Percentiles rank a stretch among this genome's conserved stretches.
These are phyloP conservation scores for Tachuris rubrigastra DNA, from an alignment of 2,113 vertebrate species.

Conservation along the genomic window DNA sequence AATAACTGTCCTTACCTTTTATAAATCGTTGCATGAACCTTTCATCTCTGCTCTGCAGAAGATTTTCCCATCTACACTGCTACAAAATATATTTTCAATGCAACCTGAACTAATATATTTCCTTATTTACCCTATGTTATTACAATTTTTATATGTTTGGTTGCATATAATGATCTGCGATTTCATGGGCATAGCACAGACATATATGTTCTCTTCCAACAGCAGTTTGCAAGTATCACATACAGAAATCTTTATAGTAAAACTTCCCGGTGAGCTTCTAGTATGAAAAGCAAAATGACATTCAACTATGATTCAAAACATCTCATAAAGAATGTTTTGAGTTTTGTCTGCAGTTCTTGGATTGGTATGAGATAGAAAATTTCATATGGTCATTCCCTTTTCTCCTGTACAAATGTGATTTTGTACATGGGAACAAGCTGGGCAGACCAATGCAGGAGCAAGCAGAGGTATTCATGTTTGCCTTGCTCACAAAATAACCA, in stretches of 20 bases:
- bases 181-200: background rate
- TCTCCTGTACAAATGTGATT: rapidly evolving
- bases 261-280: background rate
- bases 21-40: background rate
- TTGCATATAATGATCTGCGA: background rate
- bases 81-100: background rate
- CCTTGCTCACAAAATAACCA: background rate
- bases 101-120: background rate
- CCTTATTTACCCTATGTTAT: background rate
- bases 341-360: background rate
- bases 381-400: background rate
- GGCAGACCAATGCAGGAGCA: background rate
- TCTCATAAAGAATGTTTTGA: background rate
- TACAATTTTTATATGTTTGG: background rate
- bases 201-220: rapidly evolving
- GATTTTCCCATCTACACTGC: background rate
- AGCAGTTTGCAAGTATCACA: background rate
- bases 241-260: background rate
- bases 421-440: background rate
- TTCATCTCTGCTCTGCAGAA: background rate
- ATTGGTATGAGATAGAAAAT: background rate
- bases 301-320: rapidly evolving
- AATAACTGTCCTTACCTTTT: background rate
- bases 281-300: background rate
- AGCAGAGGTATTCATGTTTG: background rate